Base-by-base conservation (phyloP, 2,113 vertebrate species). In the Leucopsar rothschildi region DNA sequence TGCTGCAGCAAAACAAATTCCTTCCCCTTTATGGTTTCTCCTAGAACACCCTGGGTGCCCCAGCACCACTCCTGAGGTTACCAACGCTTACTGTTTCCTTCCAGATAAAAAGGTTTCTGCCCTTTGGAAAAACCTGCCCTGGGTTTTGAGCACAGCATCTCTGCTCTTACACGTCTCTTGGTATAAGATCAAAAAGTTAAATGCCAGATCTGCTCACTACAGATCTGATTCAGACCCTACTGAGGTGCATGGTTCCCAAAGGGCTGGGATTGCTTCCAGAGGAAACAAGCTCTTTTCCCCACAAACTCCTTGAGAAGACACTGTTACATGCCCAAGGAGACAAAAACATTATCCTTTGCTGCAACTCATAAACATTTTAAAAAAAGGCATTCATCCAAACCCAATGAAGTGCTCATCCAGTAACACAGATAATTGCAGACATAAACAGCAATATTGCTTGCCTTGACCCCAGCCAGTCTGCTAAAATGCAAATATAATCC, bases 71-170 rank as follows among this genome's bases (percentile, higher is more conserved):
- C 8, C 59, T 56, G 81, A 81, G 42, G 78, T 69, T 89, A 33
- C 47, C 39, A 75, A 66, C 35, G 3, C n/a, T 69, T 66, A 76
- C 22, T 9, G 81, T 33, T 90, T 84, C 39, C 78, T 93, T 91
- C 47, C 33, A 95, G 57, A 82, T 29, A 60, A 57, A 92, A 70
- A 70, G 22, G 49, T 50, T 85, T 85, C n/a, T 94, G 79, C 85
- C 79, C 89, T 92, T 93, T 95, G 87, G 94, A 61, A 91, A 91
- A 93, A 79, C 37, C 64, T 83, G 52, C 33, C 28, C 17, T 45
- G 27, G 17, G 84, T 89, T 93, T 90, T 22, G 3, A 84, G 35
- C 31, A 21, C 53, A 86, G 44, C 24, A 39, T 45, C 61, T 93
- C 73, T 82, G 68, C 80, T 56, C 17, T 60, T 56, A 82, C 77